phyloP scores from a whole-genome alignment of 2,797 vertebrate genomes.

The Falco cherrug region DNA sequence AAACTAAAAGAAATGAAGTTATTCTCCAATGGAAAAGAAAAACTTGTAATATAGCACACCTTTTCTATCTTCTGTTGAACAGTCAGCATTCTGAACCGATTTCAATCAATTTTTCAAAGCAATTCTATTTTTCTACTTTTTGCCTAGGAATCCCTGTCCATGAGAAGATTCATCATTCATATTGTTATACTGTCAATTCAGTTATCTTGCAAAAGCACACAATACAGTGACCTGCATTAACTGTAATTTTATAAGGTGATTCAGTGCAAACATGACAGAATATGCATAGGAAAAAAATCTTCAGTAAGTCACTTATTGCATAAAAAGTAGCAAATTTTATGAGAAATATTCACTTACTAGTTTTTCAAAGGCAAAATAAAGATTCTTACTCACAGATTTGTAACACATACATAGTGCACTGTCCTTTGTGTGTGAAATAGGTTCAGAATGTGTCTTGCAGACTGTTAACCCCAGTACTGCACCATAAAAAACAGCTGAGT shows the following conservation, averaged over 20 bases:
- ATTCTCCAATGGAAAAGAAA: not conserved
- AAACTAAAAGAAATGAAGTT: not conserved
- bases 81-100: not conserved
- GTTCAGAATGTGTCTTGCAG: not conserved
- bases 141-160: not conserved
- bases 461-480: not conserved
- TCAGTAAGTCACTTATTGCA: not conserved
- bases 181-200: not conserved
- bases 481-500: not conserved
- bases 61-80: not conserved
- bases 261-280: not conserved
- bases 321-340: not conserved
- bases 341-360: not conserved
- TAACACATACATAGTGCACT: not conserved
- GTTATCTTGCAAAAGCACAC: not conserved
- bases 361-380: not conserved
- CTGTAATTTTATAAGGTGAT: not conserved
- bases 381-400: not conserved
- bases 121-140: not conserved
- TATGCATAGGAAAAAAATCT: not conserved
- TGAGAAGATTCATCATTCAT: not conserved
- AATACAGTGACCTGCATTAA: not conserved
- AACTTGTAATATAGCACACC: not conserved
- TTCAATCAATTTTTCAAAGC: not conserved
- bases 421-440: not conserved